Conservation (phyloP, 2,797 vertebrate species). For the Mus minutoides region DNA sequence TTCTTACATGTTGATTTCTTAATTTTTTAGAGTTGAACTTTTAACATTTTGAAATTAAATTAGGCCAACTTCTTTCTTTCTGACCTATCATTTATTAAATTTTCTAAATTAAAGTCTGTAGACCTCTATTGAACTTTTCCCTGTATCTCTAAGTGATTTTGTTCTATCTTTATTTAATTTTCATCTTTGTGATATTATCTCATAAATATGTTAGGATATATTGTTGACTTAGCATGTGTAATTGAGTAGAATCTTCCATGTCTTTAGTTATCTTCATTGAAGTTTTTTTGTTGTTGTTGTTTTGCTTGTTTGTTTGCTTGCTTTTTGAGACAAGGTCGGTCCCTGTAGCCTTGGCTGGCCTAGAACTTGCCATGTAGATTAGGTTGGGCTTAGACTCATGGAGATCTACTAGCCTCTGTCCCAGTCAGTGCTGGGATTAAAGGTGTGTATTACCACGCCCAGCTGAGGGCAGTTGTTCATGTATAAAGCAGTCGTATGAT, state of each 20-base stretch:
- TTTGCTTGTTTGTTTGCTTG: not conserved
- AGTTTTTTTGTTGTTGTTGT: too few relatives aligned
- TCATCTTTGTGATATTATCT: constrained; percentile 23
- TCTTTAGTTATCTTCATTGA: not conserved
- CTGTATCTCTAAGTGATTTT: not conserved
- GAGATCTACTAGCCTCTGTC: not conserved
- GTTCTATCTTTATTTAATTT: constrained; percentile 42
- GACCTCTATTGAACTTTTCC: not conserved
- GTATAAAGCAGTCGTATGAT: not conserved
- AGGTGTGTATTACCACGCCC: too few relatives aligned
- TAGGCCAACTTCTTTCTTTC: not conserved
- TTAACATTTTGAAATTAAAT: constrained; percentile 46
- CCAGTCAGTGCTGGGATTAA: not conserved
- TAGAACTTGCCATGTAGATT: not conserved
- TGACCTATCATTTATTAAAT: constrained; percentile 20
- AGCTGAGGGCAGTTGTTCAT: not conserved
- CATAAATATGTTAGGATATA: constrained; percentile 19
- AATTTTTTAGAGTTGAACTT: constrained; percentile 29
- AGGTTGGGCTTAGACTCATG: not conserved
- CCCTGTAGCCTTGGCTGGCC: not conserved
- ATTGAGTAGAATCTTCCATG: not conserved
- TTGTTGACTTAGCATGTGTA: not conserved
- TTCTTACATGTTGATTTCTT: not conserved
- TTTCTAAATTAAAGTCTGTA: not conserved
- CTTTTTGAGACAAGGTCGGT: not conserved